Conservation (phyloP, 2,797 vertebrate species). For the Pangasius sanitwongsei region DNA sequence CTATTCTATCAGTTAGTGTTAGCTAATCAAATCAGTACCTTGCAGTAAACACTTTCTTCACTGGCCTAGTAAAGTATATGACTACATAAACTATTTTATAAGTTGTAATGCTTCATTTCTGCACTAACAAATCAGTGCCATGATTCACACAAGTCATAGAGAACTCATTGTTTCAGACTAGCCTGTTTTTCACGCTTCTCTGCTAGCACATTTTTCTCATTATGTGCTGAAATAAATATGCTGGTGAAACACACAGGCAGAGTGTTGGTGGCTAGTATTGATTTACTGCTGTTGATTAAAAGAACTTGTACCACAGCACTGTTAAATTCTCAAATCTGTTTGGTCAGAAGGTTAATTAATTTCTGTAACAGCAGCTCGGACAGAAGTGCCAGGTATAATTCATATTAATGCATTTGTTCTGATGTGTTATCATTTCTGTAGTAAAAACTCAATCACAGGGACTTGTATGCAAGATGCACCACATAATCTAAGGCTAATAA, state of each 20-base stretch:
- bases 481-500: not conserved
- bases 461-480: not conserved
- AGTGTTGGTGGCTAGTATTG: not conserved
- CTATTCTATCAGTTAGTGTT: no score
- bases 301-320: not conserved
- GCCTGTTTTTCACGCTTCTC: slow-evolving; percentile 39
- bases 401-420: not conserved
- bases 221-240: not conserved
- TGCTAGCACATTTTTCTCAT: slow-evolving; percentile 9
- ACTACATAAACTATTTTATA: not conserved
- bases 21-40: not conserved
- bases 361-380: not conserved
- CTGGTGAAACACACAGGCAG: not conserved
- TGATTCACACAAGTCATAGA: not conserved
- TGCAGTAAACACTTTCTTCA: not conserved
- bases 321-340: not conserved
- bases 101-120: not conserved
- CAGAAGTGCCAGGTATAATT: not conserved
- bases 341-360: not conserved
- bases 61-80: not conserved
- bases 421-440: not conserved
- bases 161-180: not conserved
- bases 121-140: not conserved
- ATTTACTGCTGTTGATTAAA: not conserved
- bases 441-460: not conserved